Evolutionary conservation across 2,888 invertebrate species (phyloP).

Genomic region (Trichogramma dendrolimi): DNA sequence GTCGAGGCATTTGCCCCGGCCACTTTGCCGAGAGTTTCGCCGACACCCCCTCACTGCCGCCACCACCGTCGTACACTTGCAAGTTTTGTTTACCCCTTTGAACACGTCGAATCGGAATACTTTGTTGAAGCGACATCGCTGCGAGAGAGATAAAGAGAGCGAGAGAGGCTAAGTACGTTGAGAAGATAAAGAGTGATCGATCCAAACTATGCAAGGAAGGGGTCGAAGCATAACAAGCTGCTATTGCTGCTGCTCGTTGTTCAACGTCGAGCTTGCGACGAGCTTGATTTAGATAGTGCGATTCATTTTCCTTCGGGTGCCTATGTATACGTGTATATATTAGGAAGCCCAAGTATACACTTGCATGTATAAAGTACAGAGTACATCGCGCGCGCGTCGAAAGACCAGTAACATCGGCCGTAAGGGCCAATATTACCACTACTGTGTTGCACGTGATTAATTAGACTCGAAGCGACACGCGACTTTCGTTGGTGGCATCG

Average conservation of each 20-base stretch:
- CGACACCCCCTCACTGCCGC: slow-evolving; percentile 26
- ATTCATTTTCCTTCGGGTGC: slow-evolving; percentile 36
- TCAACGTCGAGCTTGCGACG: slow-evolving; percentile 33
- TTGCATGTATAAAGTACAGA: no score
- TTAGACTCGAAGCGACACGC: slow-evolving; percentile 37
- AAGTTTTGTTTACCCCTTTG: slow-evolving; percentile 39
- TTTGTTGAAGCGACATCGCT: background rate
- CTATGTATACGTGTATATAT: slow-evolving; percentile 18
- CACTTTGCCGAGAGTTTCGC: background rate
- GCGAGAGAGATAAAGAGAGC: slow-evolving; percentile 18
- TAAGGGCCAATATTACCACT: no score
- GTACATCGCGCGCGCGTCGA: no score
- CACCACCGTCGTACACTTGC: slow-evolving; percentile 22
- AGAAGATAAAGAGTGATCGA: slow-evolving; percentile 15
- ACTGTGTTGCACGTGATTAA: slow-evolving; percentile 33
- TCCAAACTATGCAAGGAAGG: slow-evolving; percentile 7
- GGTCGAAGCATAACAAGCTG: slow-evolving; percentile 10
- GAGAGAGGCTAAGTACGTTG: slow-evolving; percentile 22
- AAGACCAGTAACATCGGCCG: no score
- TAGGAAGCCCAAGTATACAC: slow-evolving; percentile 10
- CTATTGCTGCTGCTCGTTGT: slow-evolving; percentile 31
- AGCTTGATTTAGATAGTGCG: slow-evolving; percentile 40
- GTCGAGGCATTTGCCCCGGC: background rate
- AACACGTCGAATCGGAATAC: slow-evolving; percentile 2
- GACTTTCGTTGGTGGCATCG: slow-evolving; percentile 33